Conservation (phyloP, 2,797 vertebrate genomes). For the Hydrocynus forskahlii region DNA sequence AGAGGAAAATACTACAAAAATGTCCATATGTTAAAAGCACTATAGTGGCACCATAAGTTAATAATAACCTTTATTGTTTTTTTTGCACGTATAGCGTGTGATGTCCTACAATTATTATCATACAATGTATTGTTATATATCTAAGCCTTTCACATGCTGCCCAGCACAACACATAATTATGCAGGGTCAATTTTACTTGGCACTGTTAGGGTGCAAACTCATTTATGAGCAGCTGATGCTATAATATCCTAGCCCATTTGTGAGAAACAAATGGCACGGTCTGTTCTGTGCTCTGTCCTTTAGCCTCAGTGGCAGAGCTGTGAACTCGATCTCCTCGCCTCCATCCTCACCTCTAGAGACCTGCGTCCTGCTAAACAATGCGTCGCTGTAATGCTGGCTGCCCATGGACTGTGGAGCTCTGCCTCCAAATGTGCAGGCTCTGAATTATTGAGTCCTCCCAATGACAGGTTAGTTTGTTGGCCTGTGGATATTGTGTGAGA, state of each 20-base stretch:
- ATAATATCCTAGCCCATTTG: neutral
- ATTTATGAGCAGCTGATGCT: neutral
- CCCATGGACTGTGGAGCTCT: neutral
- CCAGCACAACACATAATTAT: neutral
- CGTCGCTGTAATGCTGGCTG: conserved; percentile 36
- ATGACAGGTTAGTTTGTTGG: neutral
- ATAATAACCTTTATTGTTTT: too few relatives aligned
- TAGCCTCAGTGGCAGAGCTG: neutral
- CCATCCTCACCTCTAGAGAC: conserved; percentile 43
- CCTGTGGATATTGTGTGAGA: conserved; percentile 32
- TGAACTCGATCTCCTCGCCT: conserved; percentile 37
- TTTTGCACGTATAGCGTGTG: too few relatives aligned
- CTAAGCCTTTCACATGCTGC: too few relatives aligned
- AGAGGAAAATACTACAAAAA: too few relatives aligned
- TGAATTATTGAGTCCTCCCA: conserved; percentile 49
- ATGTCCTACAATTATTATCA: too few relatives aligned
- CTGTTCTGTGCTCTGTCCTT: neutral
- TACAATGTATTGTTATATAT: too few relatives aligned
- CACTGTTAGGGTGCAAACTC: too few relatives aligned
- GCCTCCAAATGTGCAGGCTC: conserved; percentile 24
- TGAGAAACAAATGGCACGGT: neutral
- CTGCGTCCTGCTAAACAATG: conserved; percentile 38
- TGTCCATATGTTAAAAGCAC: too few relatives aligned
- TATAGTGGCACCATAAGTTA: too few relatives aligned
- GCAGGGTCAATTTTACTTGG: neutral